Evolutionary conservation across 2,888 invertebrate genomes (phyloP).

Genomic region (Drosophila anomalipes): DNA sequence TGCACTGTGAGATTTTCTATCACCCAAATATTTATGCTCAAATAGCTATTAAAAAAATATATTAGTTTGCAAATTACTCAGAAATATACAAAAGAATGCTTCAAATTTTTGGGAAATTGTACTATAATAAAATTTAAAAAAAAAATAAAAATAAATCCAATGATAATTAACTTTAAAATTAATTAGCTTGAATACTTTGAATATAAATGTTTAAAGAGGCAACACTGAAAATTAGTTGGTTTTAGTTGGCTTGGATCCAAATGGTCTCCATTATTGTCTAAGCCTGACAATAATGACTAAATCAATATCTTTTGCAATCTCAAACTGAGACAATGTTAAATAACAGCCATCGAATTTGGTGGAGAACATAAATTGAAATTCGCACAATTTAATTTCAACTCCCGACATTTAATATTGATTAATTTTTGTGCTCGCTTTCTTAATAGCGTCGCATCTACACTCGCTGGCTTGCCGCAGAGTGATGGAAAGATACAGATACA

Average conservation of each 20-base stretch:
- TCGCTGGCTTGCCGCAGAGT: constrained; percentile 22
- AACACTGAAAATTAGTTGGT: too few relatives aligned
- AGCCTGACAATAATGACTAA: not conserved
- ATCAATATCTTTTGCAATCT: constrained; percentile 12
- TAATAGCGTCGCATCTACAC: constrained; percentile 62
- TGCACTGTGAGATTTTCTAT: not conserved
- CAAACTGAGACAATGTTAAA: constrained; percentile 25
- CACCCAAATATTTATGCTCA: not conserved
- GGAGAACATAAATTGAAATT: constrained; percentile 53
- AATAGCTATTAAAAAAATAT: not conserved
- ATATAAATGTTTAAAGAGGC: not conserved
- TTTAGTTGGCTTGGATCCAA: not conserved
- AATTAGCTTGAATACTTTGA: not conserved
- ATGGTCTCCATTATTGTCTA: not conserved
- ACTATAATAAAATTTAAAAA: not conserved
- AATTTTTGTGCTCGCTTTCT: constrained; percentile 52
- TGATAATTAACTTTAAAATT: not conserved
- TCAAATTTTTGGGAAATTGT: not conserved
- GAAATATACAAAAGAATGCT: not conserved
- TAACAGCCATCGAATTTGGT: constrained; percentile 28
- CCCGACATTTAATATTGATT: constrained; percentile 74
- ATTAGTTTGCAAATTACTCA: not conserved
- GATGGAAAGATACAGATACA: constrained; percentile 63
- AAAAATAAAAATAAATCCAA: not conserved
- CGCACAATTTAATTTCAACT: constrained; percentile 59